These are phyloP conservation scores for Athripsodes cinereus DNA, from an alignment of 2,888 invertebrate genomes.

Conservation along the genomic window DNA sequence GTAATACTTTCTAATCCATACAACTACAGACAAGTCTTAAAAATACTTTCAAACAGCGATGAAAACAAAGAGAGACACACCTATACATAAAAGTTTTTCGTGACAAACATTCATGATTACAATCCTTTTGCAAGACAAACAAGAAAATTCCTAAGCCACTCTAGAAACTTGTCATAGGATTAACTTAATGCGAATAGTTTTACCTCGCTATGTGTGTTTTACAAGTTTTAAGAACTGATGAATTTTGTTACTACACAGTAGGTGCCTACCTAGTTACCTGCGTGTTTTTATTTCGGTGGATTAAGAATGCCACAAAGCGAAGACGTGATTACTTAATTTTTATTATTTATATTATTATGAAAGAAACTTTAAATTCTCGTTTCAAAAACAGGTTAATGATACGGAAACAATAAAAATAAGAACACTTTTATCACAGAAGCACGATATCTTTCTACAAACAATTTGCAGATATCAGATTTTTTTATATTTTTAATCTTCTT, in stretches of 20 bases:
- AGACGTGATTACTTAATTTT: too few relatives aligned
- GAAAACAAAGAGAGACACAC: conserved; percentile 1
- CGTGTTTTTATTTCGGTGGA: too few relatives aligned
- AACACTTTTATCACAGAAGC: too few relatives aligned
- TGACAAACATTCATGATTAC: conserved; percentile 7
- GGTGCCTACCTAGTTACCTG: too few relatives aligned
- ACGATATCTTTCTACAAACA: too few relatives aligned
- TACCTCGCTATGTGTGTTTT: neutral
- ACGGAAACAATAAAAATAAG: too few relatives aligned
- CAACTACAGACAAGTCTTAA: neutral
- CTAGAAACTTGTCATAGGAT: conserved; percentile 11
- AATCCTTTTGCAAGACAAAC: conserved; percentile 1
- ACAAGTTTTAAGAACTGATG: too few relatives aligned
- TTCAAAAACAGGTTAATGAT: neutral
- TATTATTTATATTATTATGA: too few relatives aligned
- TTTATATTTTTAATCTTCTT: too few relatives aligned
- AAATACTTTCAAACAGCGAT: conserved; percentile 1
- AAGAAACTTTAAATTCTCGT: too few relatives aligned
- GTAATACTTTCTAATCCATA: neutral
- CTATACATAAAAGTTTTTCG: conserved; percentile 12
- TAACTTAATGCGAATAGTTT: conserved; percentile 17
- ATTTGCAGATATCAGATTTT: too few relatives aligned
- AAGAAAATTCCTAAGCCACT: conserved; percentile 13
- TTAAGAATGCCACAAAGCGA: neutral
- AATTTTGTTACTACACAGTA: too few relatives aligned